Conservation (phyloP, 2,113 vertebrate genomes). For the Protobothrops flavoviridis region DNA sequence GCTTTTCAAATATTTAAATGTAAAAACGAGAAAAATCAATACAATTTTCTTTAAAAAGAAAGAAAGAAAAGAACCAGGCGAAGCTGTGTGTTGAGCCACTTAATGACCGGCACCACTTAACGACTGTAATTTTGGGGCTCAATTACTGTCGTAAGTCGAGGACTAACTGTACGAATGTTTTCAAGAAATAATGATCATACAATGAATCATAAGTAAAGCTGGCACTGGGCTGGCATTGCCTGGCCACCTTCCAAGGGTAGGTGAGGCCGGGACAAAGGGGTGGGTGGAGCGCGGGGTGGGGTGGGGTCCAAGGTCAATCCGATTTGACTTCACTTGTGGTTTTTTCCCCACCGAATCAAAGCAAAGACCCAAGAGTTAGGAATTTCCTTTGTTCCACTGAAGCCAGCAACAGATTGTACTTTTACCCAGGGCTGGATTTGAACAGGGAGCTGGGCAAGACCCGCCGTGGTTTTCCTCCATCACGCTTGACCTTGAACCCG, state of each 20-base stretch:
- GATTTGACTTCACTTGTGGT: too few species aligned
- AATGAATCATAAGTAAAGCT: background rate
- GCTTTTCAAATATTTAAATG: too few species aligned
- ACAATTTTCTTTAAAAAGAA: too few species aligned
- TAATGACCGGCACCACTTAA: background rate
- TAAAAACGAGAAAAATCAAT: too few species aligned
- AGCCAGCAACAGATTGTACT: accelerated
- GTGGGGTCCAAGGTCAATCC: background rate
- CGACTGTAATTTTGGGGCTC: background rate
- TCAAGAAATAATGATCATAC: background rate
- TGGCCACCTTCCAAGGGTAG: background rate
- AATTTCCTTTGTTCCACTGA: background rate
- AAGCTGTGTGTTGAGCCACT: background rate
- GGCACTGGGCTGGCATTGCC: background rate
- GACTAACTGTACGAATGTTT: background rate
- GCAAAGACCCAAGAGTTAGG: background rate
- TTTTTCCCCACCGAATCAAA: background rate
- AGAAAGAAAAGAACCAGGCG: background rate
- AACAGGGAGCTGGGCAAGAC: background rate
- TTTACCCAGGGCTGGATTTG: background rate
- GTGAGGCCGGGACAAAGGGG: background rate
- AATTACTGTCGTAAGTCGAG: accelerated
- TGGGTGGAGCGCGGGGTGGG: background rate
- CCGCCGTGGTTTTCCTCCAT: background rate
- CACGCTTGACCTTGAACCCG: background rate